phyloP scores from a whole-genome alignment of 2,113 vertebrate species.

The Lepidothrix coronata region DNA sequence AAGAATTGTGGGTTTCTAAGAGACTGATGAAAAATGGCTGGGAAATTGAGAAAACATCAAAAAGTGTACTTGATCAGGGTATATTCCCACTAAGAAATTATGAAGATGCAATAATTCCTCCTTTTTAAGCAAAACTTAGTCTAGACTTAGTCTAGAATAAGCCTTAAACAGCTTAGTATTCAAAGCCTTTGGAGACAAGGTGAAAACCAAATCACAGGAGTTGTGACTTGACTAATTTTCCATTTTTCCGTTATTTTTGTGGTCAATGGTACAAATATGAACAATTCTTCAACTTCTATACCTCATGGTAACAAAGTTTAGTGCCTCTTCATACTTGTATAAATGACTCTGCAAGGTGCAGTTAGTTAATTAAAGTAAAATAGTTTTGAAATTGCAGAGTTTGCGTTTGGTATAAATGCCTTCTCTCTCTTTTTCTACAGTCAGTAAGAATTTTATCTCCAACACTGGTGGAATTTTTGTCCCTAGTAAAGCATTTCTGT shows the following conservation, averaged over 20 bases:
- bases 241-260: neutral
- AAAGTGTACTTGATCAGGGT: neutral
- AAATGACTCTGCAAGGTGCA: neutral
- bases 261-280: neutral
- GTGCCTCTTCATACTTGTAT: neutral
- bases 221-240: neutral
- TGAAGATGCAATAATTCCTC: neutral
- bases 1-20: neutral
- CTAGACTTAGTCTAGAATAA: neutral
- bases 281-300: neutral
- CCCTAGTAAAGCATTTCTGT: neutral
- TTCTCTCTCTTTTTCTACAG: neutral
- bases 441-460: neutral
- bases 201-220: neutral
- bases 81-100: neutral
- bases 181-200: neutral
- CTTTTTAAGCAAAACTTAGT: neutral
- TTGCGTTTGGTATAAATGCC: accelerated
- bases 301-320: neutral
- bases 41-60: neutral
- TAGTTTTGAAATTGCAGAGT: neutral
- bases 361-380: neutral
- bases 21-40: neutral
- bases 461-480: neutral
- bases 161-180: neutral